phyloP scores from a whole-genome alignment of 2,113 vertebrate genomes.

The Corapipo altera region DNA sequence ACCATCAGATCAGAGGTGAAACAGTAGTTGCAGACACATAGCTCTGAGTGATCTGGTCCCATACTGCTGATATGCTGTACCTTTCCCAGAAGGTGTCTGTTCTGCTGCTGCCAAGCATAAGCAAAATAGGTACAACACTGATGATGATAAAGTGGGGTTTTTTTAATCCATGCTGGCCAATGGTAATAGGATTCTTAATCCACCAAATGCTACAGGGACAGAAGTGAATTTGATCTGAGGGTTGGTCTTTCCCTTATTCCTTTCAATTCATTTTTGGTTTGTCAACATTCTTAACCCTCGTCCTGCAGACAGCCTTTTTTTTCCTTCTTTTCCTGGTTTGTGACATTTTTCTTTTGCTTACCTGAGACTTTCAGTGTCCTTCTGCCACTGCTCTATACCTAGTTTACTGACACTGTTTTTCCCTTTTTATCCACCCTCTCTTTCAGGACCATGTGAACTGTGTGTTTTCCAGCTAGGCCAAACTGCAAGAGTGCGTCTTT shows the following conservation, averaged over 20 bases:
- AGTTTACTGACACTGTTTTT: background rate
- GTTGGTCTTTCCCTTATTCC: background rate
- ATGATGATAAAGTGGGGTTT: background rate
- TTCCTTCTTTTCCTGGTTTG: background rate
- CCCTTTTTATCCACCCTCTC: background rate
- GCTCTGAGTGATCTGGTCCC: background rate
- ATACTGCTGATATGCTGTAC: fast-evolving
- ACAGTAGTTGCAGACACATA: background rate
- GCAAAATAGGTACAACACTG: background rate
- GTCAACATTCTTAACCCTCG: background rate
- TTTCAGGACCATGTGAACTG: background rate
- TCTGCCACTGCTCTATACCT: background rate
- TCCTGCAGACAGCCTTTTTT: background rate
- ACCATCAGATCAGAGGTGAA: background rate
- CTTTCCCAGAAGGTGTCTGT: background rate
- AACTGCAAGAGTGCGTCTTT: background rate
- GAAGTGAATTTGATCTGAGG: background rate
- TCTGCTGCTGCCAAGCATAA: background rate
- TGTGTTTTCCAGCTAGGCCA: background rate
- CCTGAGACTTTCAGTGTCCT: background rate
- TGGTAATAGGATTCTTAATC: background rate
- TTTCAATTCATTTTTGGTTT: background rate
- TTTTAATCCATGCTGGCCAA: background rate
- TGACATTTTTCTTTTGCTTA: background rate
- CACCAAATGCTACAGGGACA: background rate